A percentile compares a stretch with the other conserved stretches of the same genome.
These are phyloP conservation scores for Psittacus erithacus DNA, from an alignment of 2,113 vertebrate genomes.

Conservation along the genomic window DNA sequence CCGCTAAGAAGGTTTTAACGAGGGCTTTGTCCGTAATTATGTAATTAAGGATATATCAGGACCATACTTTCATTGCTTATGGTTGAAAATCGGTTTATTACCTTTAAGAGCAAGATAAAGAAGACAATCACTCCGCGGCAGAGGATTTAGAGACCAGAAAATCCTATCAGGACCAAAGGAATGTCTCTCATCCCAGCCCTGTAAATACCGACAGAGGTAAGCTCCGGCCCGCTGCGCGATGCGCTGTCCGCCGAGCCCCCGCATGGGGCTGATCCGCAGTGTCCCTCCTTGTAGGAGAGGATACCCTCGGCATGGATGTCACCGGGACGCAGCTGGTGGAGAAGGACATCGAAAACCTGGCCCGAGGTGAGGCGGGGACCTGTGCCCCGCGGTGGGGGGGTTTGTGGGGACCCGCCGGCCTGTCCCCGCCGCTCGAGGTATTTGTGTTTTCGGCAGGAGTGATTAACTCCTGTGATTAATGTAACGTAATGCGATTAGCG, in stretches of 20 bases:
- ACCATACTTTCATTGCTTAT: conserved; percentile 71
- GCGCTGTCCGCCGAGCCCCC: not conserved
- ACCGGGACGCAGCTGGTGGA: conserved; percentile 82
- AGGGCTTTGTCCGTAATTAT: conserved; percentile 68
- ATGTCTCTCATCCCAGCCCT: conserved; percentile 81
- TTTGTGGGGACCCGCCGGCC: not conserved
- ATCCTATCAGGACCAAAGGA: conserved; percentile 85
- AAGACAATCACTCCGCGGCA: conserved; percentile 81
- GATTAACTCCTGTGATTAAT: conserved; percentile 60
- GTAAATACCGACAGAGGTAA: conserved; percentile 86
- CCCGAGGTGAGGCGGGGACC: conserved; percentile 84
- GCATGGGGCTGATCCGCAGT: not conserved
- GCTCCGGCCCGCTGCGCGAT: not conserved
- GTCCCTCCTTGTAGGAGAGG: conserved; percentile 78
- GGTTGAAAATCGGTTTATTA: conserved; percentile 78
- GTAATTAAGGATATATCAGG: conserved; percentile 72
- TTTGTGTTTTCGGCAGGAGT: conserved; percentile 26
- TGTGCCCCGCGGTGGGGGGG: not conserved
- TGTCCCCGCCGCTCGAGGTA: not conserved
- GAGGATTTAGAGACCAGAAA: conserved; percentile 91
- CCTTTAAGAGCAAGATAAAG: conserved; percentile 84
- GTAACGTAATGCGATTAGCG: conserved; percentile 36
- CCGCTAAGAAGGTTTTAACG: conserved; percentile 68
- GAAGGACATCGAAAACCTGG: conserved; percentile 92
- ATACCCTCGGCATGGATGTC: conserved; percentile 83